Percentiles rank a stretch among this genome's conserved stretches.
phyloP scores from a whole-genome alignment of 2,888 invertebrate species.

The Neoaliturus tenellus region DNA sequence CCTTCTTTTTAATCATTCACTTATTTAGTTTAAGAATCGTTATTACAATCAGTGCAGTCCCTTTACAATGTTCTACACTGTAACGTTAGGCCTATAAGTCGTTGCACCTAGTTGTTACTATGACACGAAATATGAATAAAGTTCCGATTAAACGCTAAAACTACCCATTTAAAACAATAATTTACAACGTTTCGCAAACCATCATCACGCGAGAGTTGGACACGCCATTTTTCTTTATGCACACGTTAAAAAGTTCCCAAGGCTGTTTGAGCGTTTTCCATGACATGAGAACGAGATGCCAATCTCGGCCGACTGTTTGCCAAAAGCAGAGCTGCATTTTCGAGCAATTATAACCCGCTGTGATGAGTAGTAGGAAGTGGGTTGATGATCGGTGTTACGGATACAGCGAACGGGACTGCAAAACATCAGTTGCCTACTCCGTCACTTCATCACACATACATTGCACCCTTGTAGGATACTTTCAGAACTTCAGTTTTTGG shows the following conservation, averaged over 20 bases:
- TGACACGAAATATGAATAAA: too few relatives aligned
- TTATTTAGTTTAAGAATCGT: too few relatives aligned
- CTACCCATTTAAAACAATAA: neutral
- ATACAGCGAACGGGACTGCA: neutral
- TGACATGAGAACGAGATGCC: neutral
- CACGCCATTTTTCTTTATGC: neutral
- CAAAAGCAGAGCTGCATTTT: neutral
- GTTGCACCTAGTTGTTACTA: too few relatives aligned
- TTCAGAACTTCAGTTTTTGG: too few relatives aligned
- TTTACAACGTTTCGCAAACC: neutral
- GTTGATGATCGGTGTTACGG: neutral
- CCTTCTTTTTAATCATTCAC: too few relatives aligned
- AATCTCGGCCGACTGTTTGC: neutral
- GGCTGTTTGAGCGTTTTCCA: neutral
- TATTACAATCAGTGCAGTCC: too few relatives aligned
- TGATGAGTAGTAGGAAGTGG: neutral
- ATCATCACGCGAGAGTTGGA: neutral
- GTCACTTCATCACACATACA: too few relatives aligned
- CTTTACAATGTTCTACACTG: too few relatives aligned
- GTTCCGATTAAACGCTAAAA: too few relatives aligned
- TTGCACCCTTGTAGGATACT: too few relatives aligned
- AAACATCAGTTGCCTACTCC: too few relatives aligned
- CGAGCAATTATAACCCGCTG: neutral
- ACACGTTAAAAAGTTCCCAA: neutral
- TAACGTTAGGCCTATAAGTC: too few relatives aligned